Evolutionary conservation across 1,140 invertebrate genomes (phyloP).

Genomic region (Drosophila murphyi): DNA sequence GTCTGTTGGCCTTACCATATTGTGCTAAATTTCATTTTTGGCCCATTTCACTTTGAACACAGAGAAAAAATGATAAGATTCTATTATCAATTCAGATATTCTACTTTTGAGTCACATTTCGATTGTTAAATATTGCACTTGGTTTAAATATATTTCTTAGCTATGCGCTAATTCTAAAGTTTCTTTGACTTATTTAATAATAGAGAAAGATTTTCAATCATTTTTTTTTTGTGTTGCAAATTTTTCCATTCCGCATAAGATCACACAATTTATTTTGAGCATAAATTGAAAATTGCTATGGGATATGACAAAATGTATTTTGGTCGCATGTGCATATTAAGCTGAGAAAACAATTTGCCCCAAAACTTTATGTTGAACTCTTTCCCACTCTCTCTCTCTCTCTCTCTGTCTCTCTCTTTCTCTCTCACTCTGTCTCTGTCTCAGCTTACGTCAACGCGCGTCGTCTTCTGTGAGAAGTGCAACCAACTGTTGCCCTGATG

Average conservation of each 20-base stretch:
- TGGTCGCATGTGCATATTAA: conserved; percentile 14
- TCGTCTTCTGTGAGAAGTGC: conserved; percentile 23
- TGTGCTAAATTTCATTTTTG: conserved; percentile 46
- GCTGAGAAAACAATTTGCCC: conserved; percentile 38
- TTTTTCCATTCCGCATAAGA: neutral
- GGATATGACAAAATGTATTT: conserved; percentile 13
- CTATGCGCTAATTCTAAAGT: too few species aligned
- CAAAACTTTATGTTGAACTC: conserved; percentile 22
- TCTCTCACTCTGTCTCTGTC: neutral
- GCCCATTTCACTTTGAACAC: neutral
- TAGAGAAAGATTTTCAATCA: too few species aligned
- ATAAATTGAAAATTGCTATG: conserved; percentile 33
- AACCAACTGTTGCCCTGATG: conserved; percentile 77
- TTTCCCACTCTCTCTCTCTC: too few species aligned
- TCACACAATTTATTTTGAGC: conserved; percentile 29
- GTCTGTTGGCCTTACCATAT: conserved; percentile 27
- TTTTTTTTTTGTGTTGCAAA: too few species aligned
- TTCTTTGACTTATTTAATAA: too few species aligned
- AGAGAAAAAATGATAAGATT: neutral
- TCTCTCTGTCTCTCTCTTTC: too few species aligned
- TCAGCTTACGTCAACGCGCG: conserved; percentile 1
- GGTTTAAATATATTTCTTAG: too few species aligned
- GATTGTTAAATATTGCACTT: too few species aligned
- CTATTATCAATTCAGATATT: too few species aligned
- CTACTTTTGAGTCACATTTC: too few species aligned